Evolutionary conservation across 30 jellyfish, hydroid and myxozoan genomes (phyloP).

Genomic region (Catostylus mosaicus): DNA sequence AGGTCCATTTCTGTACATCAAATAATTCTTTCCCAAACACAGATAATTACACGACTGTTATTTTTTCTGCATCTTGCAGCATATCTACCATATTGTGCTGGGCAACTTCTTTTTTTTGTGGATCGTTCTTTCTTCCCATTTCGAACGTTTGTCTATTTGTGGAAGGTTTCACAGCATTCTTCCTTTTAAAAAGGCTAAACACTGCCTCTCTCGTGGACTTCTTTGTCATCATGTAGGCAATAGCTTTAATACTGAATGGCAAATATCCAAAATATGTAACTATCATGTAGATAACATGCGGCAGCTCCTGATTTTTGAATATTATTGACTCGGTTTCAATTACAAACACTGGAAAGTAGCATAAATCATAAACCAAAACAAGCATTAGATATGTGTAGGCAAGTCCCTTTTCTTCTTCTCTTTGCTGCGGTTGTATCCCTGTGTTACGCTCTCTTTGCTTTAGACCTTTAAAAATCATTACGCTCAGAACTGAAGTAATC

Average conservation of each 20-base stretch:
- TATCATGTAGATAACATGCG: slow-evolving; percentile 22
- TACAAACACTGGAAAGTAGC: slow-evolving; percentile 58
- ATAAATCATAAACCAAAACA: slow-evolving; percentile 33
- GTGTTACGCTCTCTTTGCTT: not conserved
- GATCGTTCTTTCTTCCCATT: not conserved
- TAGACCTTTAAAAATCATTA: slow-evolving; percentile 8
- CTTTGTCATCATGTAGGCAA: slow-evolving; percentile 36
- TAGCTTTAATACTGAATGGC: slow-evolving; percentile 59
- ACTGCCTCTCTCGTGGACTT: slow-evolving; percentile 33
- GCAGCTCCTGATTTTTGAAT: not conserved
- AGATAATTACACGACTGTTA: not conserved
- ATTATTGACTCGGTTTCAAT: slow-evolving; percentile 27
- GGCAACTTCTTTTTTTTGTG: not conserved
- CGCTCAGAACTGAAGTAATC: slow-evolving; percentile 12
- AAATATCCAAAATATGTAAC: slow-evolving; percentile 49
- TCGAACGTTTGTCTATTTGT: not conserved
- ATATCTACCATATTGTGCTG: not conserved
- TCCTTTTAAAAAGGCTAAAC: slow-evolving; percentile 1
- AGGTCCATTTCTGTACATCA: too few relatives aligned
- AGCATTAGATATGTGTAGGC: slow-evolving; percentile 53
- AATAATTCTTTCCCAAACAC: too few relatives aligned
- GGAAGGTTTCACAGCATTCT: not conserved
- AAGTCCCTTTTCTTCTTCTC: slow-evolving; percentile 23
- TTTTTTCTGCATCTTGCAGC: not conserved
- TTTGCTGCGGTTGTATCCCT: slow-evolving; percentile 2